Conservation (phyloP, 1,140 invertebrate species). For the Wiebesia pumilae region DNA sequence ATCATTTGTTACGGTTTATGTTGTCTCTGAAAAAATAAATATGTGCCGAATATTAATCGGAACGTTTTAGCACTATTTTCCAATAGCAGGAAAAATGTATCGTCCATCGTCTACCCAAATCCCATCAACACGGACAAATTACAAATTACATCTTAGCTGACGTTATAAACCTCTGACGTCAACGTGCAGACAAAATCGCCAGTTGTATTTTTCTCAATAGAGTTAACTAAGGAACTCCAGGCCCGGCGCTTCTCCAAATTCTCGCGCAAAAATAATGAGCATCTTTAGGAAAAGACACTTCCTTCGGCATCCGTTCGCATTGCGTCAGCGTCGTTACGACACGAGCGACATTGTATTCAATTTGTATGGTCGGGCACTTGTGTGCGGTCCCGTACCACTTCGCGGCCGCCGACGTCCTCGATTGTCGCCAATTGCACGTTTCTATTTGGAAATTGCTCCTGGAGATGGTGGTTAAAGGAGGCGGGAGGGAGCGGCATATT, state of each 20-base stretch:
- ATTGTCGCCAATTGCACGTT: conserved; percentile 43
- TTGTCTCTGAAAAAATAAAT: neutral
- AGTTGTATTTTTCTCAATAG: too few relatives aligned
- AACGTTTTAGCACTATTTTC: too few relatives aligned
- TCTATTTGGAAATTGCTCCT: conserved; percentile 46
- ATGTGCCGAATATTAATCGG: too few relatives aligned
- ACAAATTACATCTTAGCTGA: too few relatives aligned
- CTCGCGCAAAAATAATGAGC: too few relatives aligned
- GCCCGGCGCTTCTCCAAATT: too few relatives aligned
- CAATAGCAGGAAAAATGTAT: neutral
- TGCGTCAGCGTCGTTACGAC: neutral
- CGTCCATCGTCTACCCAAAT: too few relatives aligned
- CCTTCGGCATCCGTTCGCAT: neutral
- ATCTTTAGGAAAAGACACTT: too few relatives aligned
- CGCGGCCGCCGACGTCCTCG: conserved; percentile 17
- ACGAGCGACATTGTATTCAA: conserved; percentile 30
- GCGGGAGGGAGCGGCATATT: neutral
- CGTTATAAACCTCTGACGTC: too few relatives aligned
- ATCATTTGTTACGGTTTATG: neutral
- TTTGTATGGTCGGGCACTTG: neutral
- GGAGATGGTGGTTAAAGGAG: neutral
- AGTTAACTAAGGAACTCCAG: too few relatives aligned
- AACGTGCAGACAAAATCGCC: too few relatives aligned
- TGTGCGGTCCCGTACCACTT: conserved; percentile 21
- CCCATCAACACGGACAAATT: too few relatives aligned